Evolutionary conservation across 1,140 invertebrate species (phyloP).

Genomic region (Portunus trituberculatus): DNA sequence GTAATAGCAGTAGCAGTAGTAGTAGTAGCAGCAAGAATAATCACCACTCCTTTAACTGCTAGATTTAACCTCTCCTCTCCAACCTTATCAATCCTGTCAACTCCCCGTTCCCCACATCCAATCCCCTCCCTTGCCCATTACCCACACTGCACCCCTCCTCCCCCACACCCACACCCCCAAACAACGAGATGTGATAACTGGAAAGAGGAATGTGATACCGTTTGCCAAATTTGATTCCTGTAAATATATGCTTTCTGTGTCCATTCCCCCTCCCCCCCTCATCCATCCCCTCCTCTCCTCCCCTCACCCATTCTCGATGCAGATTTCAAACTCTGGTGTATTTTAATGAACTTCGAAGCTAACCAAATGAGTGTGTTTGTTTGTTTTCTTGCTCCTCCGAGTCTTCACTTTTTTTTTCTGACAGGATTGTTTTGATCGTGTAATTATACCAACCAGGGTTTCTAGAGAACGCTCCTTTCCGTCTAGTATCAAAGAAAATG

Average conservation of each 20-base stretch:
- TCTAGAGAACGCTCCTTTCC: conserved; percentile 35
- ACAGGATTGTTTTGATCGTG: conserved; percentile 52
- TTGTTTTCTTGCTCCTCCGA: conserved; percentile 36
- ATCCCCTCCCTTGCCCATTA: neutral
- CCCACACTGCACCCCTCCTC: neutral
- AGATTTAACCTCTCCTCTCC: neutral
- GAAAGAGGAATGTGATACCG: conserved; percentile 64
- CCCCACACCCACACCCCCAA: neutral
- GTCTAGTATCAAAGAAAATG: neutral
- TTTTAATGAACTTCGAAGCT: conserved; percentile 60
- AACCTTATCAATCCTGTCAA: too few species aligned
- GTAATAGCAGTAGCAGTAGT: too few species aligned
- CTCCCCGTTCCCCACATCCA: neutral
- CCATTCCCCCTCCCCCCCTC: neutral
- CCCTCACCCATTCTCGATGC: conserved; percentile 34
- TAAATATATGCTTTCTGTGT: conserved; percentile 38
- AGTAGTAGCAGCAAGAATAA: neutral
- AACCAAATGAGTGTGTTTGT: conserved; percentile 60
- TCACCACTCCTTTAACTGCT: too few species aligned
- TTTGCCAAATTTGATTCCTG: conserved; percentile 60
- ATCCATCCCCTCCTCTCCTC: neutral
- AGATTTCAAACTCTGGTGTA: conserved; percentile 42
- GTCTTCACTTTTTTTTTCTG: neutral
- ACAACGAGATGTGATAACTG: conserved; percentile 56
- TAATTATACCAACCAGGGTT: conserved; percentile 48